Evolutionary conservation across 2,888 invertebrate genomes (phyloP).

Genomic region (Beris chalybata): DNA sequence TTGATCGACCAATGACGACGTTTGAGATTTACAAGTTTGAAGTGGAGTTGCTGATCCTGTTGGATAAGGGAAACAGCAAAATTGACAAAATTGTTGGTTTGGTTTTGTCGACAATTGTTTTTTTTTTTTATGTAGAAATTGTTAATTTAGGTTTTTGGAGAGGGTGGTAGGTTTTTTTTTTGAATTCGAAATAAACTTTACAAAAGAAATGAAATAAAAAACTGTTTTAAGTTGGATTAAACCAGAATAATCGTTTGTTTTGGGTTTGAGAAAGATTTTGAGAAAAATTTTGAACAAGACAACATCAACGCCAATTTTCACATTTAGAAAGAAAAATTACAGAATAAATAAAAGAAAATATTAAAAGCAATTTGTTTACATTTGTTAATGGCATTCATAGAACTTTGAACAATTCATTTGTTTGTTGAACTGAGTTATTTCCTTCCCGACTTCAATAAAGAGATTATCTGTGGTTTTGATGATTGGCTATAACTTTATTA

Average conservation of each 20-base stretch:
- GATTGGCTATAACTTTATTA: no score
- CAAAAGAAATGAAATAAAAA: constrained; percentile 34
- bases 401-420: no score
- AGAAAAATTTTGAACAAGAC: constrained; percentile 18
- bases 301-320: constrained; percentile 33
- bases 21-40: constrained; percentile 53
- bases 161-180: constrained; percentile 14
- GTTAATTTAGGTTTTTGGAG: no score
- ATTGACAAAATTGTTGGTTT: not conserved
- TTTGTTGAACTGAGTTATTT: no score
- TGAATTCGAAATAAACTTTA: constrained; percentile 32
- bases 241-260: not conserved
- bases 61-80: constrained; percentile 47
- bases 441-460: no score
- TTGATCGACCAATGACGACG: constrained; percentile 44
- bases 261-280: no score
- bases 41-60: constrained; percentile 45
- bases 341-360: constrained; percentile 4
- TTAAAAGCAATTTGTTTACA: constrained; percentile 17
- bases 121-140: constrained; percentile 8
- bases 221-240: not conserved
- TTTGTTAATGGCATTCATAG: not conserved
- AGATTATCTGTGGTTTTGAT: no score
- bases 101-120: not conserved
- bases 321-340: not conserved